Conservation (phyloP, 2,888 invertebrate species). For the Himalopsyche kuldschensis region DNA sequence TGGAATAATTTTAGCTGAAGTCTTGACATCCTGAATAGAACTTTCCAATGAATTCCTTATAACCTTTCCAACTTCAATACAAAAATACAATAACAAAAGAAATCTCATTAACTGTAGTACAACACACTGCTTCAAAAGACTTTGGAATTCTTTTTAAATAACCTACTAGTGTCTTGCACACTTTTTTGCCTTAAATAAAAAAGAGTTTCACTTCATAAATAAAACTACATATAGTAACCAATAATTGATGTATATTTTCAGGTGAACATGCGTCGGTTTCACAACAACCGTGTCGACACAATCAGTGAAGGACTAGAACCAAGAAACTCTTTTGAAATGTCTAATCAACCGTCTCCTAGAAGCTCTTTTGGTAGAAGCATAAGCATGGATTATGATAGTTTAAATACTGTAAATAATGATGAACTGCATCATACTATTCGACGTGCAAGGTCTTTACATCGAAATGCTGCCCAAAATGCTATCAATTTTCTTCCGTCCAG, state of each 20-base stretch:
- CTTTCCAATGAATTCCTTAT: too few species aligned
- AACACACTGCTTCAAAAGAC: too few species aligned
- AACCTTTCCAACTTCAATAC: too few species aligned
- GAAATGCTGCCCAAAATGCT: slow-evolving; percentile 42
- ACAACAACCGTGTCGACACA: slow-evolving; percentile 17
- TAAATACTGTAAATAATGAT: not conserved
- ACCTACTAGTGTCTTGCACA: too few species aligned
- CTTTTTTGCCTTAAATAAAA: too few species aligned
- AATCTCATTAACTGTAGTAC: too few species aligned
- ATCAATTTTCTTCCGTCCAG: slow-evolving; percentile 57
- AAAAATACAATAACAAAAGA: too few species aligned
- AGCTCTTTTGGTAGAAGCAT: slow-evolving; percentile 15
- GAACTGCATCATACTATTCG: slow-evolving; percentile 13
- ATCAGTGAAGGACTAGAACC: slow-evolving; percentile 16
- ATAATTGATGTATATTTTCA: not conserved
- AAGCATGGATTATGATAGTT: slow-evolving; percentile 5
- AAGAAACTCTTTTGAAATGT: slow-evolving; percentile 14
- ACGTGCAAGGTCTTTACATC: slow-evolving; percentile 33
- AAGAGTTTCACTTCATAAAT: too few species aligned
- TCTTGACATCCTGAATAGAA: too few species aligned
- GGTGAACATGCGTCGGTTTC: slow-evolving; percentile 20
- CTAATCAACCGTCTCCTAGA: not conserved
- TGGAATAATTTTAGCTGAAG: too few species aligned
- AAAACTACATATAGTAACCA: too few species aligned
- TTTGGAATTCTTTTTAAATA: too few species aligned